Evolutionary conservation across 2,797 vertebrate species (phyloP), one percentile per base, ranked within the genome.

Genomic region (Ceryle rudis): DNA sequence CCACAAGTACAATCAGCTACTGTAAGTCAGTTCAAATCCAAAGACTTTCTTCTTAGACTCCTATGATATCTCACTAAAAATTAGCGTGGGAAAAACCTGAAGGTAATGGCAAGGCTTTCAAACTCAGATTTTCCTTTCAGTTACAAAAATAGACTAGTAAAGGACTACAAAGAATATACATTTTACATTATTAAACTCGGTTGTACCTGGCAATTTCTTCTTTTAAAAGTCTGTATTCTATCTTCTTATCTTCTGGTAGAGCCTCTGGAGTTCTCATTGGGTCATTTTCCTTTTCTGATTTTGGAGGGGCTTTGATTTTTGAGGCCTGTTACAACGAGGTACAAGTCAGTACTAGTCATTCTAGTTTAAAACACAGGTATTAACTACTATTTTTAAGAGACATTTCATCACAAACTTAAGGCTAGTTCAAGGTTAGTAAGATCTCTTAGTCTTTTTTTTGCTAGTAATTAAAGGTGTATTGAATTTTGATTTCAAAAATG

Each of bases 211-310:
- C 98, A 89, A 99, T 98, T 81, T 99, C 98, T 95, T 99, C 99
- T 92, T 98, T 98, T 64, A 99, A 97, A 49, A 99, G 98, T 14
- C 98, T 98, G 96, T 99, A 99, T 93, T 99, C 99, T 2, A 98
- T 98, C 93, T 99, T 99, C 94, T 98, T 98, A 70, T 98, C 98
- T 86, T 99, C 99, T 29, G 99, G 98, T 20, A 99, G 92, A 37
- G 98, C 98, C 47, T 99, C 99, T 20, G 98, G 98, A 17, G 99
- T 99, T 95, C 98, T 97, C 85, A 99, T 97, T 2, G 99, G 99
- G 97, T 99, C 98, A 96, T 99, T 99, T 98, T 99, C 99, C 97
- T 99, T 99, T 97, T 99, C 99, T 15, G 98, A 98, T 73, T 98
- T 98, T 11, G 98, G 98, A 28, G 98, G 98, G 8, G 97, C 97